Evolutionary conservation across 2,888 invertebrate species (phyloP).

Genomic region (Corbicula japonica): DNA sequence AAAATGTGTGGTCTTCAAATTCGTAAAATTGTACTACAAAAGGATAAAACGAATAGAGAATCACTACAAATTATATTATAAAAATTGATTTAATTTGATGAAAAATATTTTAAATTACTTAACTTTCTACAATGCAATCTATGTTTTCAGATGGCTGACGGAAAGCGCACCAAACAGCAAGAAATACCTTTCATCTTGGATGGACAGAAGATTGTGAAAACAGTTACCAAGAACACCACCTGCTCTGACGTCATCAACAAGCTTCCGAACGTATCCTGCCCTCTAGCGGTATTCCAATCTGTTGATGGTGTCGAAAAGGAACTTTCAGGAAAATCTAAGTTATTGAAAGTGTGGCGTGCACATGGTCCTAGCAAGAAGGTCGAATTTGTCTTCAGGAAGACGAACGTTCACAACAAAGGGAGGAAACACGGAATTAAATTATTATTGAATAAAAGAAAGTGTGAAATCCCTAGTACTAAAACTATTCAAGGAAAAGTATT

Average conservation of each 20-base stretch:
- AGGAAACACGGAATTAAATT: conserved; percentile 25
- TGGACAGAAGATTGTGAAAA: conserved; percentile 46
- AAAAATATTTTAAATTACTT: no score
- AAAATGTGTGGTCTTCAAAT: no score
- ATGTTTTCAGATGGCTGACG: conserved; percentile 51
- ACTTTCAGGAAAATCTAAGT: conserved; percentile 44
- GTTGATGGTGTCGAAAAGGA: conserved; percentile 50
- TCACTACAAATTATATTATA: no score
- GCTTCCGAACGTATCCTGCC: conserved; percentile 41
- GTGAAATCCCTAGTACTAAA: conserved; percentile 26
- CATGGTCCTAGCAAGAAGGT: conserved; percentile 49
- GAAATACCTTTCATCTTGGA: conserved; percentile 56
- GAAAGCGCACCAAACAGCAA: conserved; percentile 39
- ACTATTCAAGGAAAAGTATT: not conserved
- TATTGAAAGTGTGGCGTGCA: conserved; percentile 54
- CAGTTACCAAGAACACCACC: conserved; percentile 58
- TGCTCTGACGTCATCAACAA: conserved; percentile 61
- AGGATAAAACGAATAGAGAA: no score
- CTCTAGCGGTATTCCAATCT: conserved; percentile 45
- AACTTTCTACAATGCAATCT: no score
- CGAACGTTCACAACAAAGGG: conserved; percentile 28
- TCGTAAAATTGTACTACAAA: no score
- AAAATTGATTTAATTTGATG: no score
- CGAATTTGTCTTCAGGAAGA: conserved; percentile 44
- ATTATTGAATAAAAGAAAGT: conserved; percentile 31